These are phyloP conservation scores for Chiridota heheva DNA, from an alignment of 35 echinoderm and acorn worm species.

Conservation along the genomic window DNA sequence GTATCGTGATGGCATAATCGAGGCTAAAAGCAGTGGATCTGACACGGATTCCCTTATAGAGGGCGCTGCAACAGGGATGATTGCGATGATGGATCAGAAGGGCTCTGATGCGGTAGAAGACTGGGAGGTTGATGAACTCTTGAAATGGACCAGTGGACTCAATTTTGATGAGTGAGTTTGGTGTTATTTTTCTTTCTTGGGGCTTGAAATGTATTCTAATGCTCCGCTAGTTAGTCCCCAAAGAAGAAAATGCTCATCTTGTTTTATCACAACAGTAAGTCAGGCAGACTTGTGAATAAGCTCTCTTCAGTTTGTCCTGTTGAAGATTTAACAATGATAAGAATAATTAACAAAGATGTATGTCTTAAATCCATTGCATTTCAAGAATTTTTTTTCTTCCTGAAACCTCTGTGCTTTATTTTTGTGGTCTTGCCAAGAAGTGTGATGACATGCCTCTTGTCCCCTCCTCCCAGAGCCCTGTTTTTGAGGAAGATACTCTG, in stretches of 20 bases:
- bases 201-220: not conserved
- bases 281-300: not conserved
- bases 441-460: too few species aligned
- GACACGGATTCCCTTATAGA: slow-evolving; percentile 54
- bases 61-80: slow-evolving; percentile 77
- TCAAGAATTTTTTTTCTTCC: too few species aligned
- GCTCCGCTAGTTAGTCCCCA: not conserved
- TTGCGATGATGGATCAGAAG: slow-evolving; percentile 64
- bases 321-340: not conserved
- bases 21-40: slow-evolving; percentile 47
- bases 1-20: slow-evolving; percentile 88
- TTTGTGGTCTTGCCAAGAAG: too few species aligned
- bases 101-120: slow-evolving; percentile 73
- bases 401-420: too few species aligned
- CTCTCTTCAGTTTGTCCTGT: not conserved
- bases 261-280: not conserved
- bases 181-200: not conserved
- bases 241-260: not conserved
- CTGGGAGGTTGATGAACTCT: slow-evolving; percentile 95
- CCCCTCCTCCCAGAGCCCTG: too few species aligned
- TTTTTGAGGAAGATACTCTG: too few species aligned
- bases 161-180: slow-evolving; percentile 99
- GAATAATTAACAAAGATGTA: not conserved
- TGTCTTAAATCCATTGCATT: not conserved
- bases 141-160: slow-evolving; percentile 93